Base-by-base conservation (phyloP, 2,113 vertebrate genomes). In the Notothenia coriiceps region DNA sequence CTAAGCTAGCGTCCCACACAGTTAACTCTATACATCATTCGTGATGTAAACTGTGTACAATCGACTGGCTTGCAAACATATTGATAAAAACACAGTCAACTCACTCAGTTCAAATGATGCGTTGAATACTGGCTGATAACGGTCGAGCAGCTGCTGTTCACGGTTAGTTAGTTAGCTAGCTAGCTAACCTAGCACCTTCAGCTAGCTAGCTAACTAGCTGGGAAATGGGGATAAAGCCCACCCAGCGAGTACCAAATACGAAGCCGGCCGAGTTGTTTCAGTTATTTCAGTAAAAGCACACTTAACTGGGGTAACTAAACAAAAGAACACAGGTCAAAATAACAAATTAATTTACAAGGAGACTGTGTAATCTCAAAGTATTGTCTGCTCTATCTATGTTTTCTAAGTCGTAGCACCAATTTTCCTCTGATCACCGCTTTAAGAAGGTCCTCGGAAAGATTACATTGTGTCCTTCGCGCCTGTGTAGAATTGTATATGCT, bases 371-470 rank as follows among this genome's bases (percentile, higher is more conserved):
- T 87, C 83, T 85, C 59, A 68, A 79, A 75, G 88, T 73, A 83
- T 55, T 71, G 72, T 86, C 83, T 79, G 77, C 71, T 90, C 89
- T 86, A 87, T 92, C 91, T 93, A 86, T 93, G 90, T 94, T 91
- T 91, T 90, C 86, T 90, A 92, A 93, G 90, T 94, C 92, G 93
- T 91, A 94, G 91, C 91, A 93, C 79, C 87, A 89, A 93, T 89
- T 92, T 94, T 93, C 92, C 83, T 93, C 90, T 87, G 90, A 94
- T 94, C 93, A 84, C 93, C 92, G 94, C 94, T 93, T 94, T 94
- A 94, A 93, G 85, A 92, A 92, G 94, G 94, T 94, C 94, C 94
- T 94, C 65, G 84, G 79, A 90, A 89, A 87, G 92, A 92, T 94
- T 93, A 94, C 86, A 83, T 61, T 55, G 91, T 84, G 88, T 62